phyloP scores from a whole-genome alignment of 2,113 vertebrate genomes.

The Pterocles gutturalis region DNA sequence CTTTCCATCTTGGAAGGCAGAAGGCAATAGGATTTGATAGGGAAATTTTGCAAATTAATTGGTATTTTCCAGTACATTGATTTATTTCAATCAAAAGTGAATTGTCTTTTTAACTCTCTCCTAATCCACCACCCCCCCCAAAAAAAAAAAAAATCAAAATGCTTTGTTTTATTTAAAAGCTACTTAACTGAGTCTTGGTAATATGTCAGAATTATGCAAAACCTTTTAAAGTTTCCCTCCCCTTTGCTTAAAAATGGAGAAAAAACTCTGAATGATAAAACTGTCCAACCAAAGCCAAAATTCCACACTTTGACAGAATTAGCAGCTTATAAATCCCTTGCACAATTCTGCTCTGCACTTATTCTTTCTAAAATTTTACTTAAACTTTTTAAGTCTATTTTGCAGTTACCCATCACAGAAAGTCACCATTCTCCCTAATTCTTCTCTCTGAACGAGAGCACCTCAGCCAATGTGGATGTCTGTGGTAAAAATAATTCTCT shows the following conservation, averaged over 20 bases:
- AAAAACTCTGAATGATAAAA: slow-evolving; percentile 38
- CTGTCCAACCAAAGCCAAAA: slow-evolving; percentile 11
- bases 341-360: neutral
- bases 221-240: slow-evolving; percentile 15
- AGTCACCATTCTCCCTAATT: neutral
- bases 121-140: slow-evolving; percentile 17
- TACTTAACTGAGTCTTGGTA: neutral
- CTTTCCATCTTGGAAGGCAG: neutral
- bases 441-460: neutral
- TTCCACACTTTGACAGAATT: neutral
- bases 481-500: neutral
- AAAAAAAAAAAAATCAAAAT: neutral
- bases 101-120: neutral
- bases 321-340: slow-evolving; percentile 7
- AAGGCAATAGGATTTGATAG: neutral
- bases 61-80: slow-evolving; percentile 48
- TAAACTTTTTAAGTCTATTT: neutral
- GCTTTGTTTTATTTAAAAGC: neutral
- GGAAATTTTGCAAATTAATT: slow-evolving; percentile 9
- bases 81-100: slow-evolving; percentile 46
- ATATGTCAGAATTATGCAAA: slow-evolving; percentile 11
- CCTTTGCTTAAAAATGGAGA: neutral
- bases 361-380: neutral
- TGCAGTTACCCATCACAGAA: neutral
- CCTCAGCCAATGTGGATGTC: fast-evolving